phyloP scores from a whole-genome alignment of 2,797 vertebrate genomes.

The Betta splendens region DNA sequence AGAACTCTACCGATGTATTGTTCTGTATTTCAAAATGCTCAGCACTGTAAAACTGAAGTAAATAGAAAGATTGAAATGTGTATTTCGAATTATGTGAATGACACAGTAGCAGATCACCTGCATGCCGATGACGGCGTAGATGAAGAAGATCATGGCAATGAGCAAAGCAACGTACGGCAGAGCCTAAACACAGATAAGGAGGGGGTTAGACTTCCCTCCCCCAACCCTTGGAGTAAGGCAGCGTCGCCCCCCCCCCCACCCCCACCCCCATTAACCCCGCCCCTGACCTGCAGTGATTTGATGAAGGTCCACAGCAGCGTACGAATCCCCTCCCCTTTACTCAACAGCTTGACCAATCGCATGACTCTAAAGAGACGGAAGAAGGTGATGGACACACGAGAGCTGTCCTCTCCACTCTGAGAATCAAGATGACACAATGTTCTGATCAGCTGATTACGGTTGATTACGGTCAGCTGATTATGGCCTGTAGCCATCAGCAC shows the following conservation, averaged over 20 bases:
- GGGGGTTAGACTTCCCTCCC: conserved; percentile 2
- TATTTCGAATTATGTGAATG: no score
- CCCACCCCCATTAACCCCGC: not conserved
- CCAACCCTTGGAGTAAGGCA: not conserved
- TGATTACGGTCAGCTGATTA: no score
- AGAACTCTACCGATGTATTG: no score
- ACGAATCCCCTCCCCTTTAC: conserved; percentile 96
- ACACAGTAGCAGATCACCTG: conserved; percentile 92
- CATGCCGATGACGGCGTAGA: conserved; percentile 98
- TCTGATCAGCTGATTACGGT: no score
- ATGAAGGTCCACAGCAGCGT: conserved; percentile 97
- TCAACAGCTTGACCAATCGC: conserved; percentile 97
- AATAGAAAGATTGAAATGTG: no score
- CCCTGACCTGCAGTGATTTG: conserved; percentile 94
- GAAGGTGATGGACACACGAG: conserved; percentile 98
- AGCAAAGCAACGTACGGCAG: conserved; percentile 95
- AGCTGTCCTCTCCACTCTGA: conserved; percentile 88
- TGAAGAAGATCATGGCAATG: conserved; percentile 99
- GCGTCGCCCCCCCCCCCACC: not conserved
- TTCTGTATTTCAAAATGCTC: no score
- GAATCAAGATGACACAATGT: no score
- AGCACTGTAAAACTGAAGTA: no score
- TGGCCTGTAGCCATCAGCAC: no score
- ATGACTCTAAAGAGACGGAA: conserved; percentile 98
- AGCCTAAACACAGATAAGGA: conserved; percentile 79